A percentile compares a stretch with the other conserved stretches of the same genome.
phyloP scores from a whole-genome alignment of 2,113 vertebrate genomes.

The Camelus dromedarius region DNA sequence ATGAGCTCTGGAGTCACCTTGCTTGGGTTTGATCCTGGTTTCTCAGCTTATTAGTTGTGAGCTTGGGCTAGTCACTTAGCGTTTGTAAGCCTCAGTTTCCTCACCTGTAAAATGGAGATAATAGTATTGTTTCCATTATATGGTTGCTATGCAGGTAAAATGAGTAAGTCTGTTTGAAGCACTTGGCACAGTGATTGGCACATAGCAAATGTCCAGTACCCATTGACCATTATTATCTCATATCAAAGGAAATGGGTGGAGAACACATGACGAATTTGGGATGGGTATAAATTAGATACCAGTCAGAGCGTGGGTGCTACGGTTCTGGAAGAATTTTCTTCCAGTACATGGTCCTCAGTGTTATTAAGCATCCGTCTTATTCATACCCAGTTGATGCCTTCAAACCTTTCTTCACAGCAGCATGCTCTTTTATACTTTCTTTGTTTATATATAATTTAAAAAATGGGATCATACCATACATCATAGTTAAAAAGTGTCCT shows the following conservation, averaged over 20 bases:
- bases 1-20: background rate
- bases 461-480: background rate
- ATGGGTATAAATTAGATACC: too few species aligned
- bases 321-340: background rate
- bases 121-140: background rate
- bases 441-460: background rate
- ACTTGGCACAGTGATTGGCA: background rate
- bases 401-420: background rate
- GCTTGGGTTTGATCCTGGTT: background rate
- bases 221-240: background rate
- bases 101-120: background rate
- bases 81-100: background rate
- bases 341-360: accelerated
- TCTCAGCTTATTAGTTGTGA: background rate
- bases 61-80: background rate
- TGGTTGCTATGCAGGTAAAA: too few species aligned
- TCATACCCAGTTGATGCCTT: background rate
- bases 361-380: accelerated
- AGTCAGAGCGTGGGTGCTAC: accelerated
- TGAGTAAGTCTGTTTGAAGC: background rate
- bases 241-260: background rate
- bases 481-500: background rate
- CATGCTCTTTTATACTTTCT: background rate
- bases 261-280: background rate
- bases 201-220: background rate